phyloP scores from a whole-genome alignment of 2,888 invertebrate species.

The Platycheirus rosarum region DNA sequence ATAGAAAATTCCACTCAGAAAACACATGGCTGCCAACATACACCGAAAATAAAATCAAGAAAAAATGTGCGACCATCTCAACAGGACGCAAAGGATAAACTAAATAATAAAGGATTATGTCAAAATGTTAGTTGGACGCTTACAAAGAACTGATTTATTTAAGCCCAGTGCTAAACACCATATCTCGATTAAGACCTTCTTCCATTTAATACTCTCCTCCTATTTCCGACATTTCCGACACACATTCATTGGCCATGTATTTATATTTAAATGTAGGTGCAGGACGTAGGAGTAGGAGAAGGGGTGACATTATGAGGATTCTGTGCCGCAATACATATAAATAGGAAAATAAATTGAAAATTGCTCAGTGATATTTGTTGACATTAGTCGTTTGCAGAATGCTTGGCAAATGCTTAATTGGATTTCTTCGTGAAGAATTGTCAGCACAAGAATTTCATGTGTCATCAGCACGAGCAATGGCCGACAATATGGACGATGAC shows the following conservation, averaged over 20 bases:
- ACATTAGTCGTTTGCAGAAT: slow-evolving; percentile 69
- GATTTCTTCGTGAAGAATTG: slow-evolving; percentile 70
- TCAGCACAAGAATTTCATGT: slow-evolving; percentile 65
- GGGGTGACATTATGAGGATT: slow-evolving; percentile 54
- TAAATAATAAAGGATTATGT: slow-evolving; percentile 52
- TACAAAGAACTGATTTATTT: slow-evolving; percentile 50
- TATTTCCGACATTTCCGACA: slow-evolving; percentile 4
- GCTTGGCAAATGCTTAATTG: slow-evolving; percentile 66
- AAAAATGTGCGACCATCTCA: slow-evolving; percentile 23
- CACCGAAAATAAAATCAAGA: too few relatives aligned
- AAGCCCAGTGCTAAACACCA: slow-evolving; percentile 52
- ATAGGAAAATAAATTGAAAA: slow-evolving; percentile 70
- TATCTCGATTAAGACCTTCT: slow-evolving; percentile 44
- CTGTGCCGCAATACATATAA: slow-evolving; percentile 49
- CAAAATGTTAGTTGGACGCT: slow-evolving; percentile 35
- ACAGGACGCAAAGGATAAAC: slow-evolving; percentile 13
- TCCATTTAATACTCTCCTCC: slow-evolving; percentile 38
- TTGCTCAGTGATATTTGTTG: slow-evolving; percentile 70
- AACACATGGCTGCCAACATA: too few relatives aligned
- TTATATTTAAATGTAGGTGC: background rate
- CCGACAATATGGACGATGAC: slow-evolving; percentile 39
- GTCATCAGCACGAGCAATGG: slow-evolving; percentile 48
- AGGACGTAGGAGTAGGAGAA: background rate
- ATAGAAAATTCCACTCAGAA: too few relatives aligned
- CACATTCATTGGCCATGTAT: slow-evolving; percentile 37